A percentile compares a stretch with the other conserved stretches of the same genome.
These are phyloP conservation scores for Caenorhabditis sinica DNA, from an alignment of 2,888 invertebrate species.

Conservation along the genomic window DNA sequence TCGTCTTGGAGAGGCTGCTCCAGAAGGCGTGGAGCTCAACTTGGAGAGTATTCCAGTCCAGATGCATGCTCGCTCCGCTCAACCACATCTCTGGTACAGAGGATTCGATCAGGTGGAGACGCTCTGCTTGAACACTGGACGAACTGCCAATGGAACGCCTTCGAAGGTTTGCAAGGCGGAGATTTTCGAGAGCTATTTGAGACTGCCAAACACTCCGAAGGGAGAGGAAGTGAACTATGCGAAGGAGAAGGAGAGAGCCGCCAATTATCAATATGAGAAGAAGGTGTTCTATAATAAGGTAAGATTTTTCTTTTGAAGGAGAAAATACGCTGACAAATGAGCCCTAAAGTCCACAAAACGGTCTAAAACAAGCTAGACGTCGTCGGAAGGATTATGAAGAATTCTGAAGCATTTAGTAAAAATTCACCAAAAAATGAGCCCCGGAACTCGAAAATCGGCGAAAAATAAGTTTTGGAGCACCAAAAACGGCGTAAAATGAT, in stretches of 20 bases:
- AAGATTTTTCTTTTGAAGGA: background rate
- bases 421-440: no score
- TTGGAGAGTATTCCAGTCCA: conserved; percentile 49
- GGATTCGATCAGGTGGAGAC: conserved; percentile 41
- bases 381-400: background rate
- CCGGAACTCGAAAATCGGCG: background rate
- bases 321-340: no score
- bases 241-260: conserved; percentile 55
- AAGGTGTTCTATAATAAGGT: conserved; percentile 68
- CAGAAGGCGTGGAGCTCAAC: background rate
- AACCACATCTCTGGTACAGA: conserved; percentile 42
- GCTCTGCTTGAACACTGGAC: conserved; percentile 52
- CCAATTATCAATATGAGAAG: conserved; percentile 65
- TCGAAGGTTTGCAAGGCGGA: conserved; percentile 60
- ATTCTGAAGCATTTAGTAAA: no score
- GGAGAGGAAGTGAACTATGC: conserved; percentile 45
- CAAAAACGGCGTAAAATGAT: background rate
- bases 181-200: conserved; percentile 52
- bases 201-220: conserved; percentile 9
- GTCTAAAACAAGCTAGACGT: no score
- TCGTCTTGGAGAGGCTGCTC: background rate
- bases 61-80: conserved; percentile 23
- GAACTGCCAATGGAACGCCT: conserved; percentile 46
- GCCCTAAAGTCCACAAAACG: no score
- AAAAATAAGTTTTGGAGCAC: background rate